Base-by-base conservation (phyloP, 1,140 invertebrate genomes). In the Drosophila arawakana region DNA sequence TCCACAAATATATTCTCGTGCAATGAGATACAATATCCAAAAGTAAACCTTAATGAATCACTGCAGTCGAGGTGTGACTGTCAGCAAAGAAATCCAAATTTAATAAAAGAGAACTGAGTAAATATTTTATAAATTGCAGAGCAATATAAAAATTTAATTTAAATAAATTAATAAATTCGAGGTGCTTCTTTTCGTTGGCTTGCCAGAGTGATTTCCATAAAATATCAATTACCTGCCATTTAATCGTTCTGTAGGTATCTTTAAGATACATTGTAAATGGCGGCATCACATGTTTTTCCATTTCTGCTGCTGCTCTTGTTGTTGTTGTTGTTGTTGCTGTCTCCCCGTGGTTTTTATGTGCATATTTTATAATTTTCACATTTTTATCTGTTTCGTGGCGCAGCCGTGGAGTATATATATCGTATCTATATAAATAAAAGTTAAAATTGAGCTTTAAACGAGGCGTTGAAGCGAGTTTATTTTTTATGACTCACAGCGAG, bases 181-280 rank as follows among this genome's bases (percentile, higher is more conserved):
- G 62, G 52, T 50, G 65, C 10, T 43, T 59, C 25, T 18, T 30
- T 7, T 34, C 30, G 9, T 10, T 37, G 9, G 52, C 30, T 35
- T 7, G 47, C 15, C 37, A 3, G 46, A 39, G 9, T 15, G 47
- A 85, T 85, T 75, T 76, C 25, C 82, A 86, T 86, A 71, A 77
- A 86, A 80, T 76, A 80, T 67, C 76, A 82, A 82, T 88, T 86
- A 82, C 67, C 58, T 54, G 34, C 39, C 62, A 66, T 76, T 82
- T 80, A 86, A 86, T 86, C 71, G 72, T 57, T 55, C 68, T 66
- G 83, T 30, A 30, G 25, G 25, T 80, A 88, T 82, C 83, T 77
- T 76, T 7, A 72, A 80, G 73, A 80, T 88, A 77, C 65, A 82
- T 55, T 82, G 76, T 70, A 74, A 80, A 59, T 73, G 52, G 25